These are phyloP conservation scores for Pyralis farinalis DNA, from an alignment of 2,888 invertebrate species.

Conservation along the genomic window DNA sequence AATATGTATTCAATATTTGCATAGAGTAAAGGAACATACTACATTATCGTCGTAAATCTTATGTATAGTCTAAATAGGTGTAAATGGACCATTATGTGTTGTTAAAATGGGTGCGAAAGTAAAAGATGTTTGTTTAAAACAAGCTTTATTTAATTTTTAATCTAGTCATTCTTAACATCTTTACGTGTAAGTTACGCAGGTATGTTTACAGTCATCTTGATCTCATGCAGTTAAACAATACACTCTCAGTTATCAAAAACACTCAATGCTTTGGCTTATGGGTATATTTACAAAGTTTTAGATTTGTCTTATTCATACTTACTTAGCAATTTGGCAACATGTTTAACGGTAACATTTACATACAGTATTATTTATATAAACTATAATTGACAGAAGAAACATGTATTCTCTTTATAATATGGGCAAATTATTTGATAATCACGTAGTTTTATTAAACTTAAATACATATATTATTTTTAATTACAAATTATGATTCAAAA, in stretches of 20 bases:
- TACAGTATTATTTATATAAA: conserved; percentile 47
- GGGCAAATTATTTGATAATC: conserved; percentile 3
- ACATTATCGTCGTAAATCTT: no score
- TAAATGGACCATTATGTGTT: no score
- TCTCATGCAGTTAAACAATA: conserved; percentile 46
- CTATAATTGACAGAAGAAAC: conserved; percentile 73
- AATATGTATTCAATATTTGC: no score
- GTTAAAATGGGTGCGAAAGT: no score
- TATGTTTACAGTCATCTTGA: conserved; percentile 42
- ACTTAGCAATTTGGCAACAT: conserved; percentile 75
- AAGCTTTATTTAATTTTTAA: conserved; percentile 73
- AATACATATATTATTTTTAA: no score
- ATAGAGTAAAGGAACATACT: no score
- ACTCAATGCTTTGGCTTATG: conserved; percentile 59
- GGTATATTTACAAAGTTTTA: conserved; percentile 71
- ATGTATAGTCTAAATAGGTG: no score
- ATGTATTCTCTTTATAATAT: conserved; percentile 23
- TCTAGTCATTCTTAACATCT: conserved; percentile 56
- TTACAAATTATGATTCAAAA: no score
- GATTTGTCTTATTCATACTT: conserved; percentile 44
- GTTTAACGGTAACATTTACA: conserved; percentile 66
- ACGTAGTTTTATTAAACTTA: conserved; percentile 13
- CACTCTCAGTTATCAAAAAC: conserved; percentile 55
- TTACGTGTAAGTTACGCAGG: conserved; percentile 53
- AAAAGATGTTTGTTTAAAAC: conserved; percentile 59